Evolutionary conservation across 1,140 invertebrate species (phyloP).

Genomic region (Aricia agestis): DNA sequence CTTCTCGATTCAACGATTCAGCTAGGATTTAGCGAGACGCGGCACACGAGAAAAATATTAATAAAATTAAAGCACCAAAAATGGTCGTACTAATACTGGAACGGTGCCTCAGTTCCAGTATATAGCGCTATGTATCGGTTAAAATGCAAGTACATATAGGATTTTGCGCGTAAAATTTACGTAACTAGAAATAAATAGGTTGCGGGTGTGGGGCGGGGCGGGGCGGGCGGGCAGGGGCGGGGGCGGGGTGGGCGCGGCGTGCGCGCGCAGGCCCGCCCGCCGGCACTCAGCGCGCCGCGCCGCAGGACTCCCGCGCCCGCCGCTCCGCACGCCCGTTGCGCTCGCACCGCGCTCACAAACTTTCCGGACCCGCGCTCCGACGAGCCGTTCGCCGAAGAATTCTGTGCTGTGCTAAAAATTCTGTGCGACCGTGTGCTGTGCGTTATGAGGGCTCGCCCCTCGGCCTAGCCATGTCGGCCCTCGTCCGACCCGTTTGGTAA

Average conservation of each 20-base stretch:
- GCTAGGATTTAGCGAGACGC: too few species aligned
- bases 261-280: constrained; percentile 50
- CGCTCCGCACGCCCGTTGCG: constrained; percentile 54
- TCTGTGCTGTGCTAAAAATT: constrained; percentile 42
- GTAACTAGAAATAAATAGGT: constrained; percentile 76
- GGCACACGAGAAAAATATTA: not conserved
- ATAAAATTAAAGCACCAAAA: not conserved
- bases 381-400: constrained; percentile 38
- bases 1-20: too few species aligned
- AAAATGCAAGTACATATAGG: constrained; percentile 66
- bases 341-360: constrained; percentile 36
- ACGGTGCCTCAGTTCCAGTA: too few species aligned
- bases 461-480: constrained; percentile 70
- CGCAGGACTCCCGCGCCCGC: constrained; percentile 48
- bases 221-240: constrained; percentile 59
- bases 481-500: constrained; percentile 76
- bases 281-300: constrained; percentile 37
- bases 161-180: constrained; percentile 75
- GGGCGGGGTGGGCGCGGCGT: constrained; percentile 63
- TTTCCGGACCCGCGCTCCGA: constrained; percentile 40
- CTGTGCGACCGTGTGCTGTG: constrained; percentile 39
- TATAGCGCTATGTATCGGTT: constrained; percentile 34
- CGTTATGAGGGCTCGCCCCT: constrained; percentile 59
- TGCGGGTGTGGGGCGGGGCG: constrained; percentile 71
- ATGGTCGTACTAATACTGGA: not conserved